Conservation (phyloP, 2,888 invertebrate species). For the Cryptops parisi region DNA sequence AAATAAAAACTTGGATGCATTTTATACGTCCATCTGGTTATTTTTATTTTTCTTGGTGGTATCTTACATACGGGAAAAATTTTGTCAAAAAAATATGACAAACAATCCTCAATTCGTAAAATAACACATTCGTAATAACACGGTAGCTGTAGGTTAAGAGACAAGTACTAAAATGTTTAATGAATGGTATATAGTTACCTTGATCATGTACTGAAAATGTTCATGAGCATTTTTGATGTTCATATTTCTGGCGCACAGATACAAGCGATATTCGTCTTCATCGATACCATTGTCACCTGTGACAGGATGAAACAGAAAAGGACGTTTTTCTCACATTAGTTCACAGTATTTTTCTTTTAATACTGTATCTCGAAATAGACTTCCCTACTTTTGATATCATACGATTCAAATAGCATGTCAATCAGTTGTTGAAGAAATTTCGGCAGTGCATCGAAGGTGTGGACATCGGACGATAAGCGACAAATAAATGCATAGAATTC, state of each 20-base stretch:
- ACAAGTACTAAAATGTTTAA: too few species aligned
- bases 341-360: not conserved
- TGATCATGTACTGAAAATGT: constrained; percentile 16
- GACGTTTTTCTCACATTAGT: too few species aligned
- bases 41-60: too few species aligned
- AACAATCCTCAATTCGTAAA: too few species aligned
- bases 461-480: not conserved
- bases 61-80: too few species aligned
- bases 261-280: constrained; percentile 18
- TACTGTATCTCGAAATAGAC: not conserved
- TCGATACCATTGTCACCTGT: constrained; percentile 18
- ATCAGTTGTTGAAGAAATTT: constrained; percentile 11
- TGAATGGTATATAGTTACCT: too few species aligned
- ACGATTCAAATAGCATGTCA: constrained; percentile 16
- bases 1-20: too few species aligned
- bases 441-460: constrained; percentile 12
- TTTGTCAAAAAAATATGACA: too few species aligned
- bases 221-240: constrained; percentile 17
- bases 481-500: not conserved
- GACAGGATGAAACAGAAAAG: not conserved
- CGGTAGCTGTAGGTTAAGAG: too few species aligned
- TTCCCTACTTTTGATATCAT: constrained; percentile 14
- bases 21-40: too few species aligned
- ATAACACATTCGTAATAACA: too few species aligned
- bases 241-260: constrained; percentile 19